A percentile compares a stretch with the other conserved stretches of the same genome.
These are phyloP conservation scores for Brachyopa scutellaris DNA, from an alignment of 2,888 invertebrate genomes.

Conservation along the genomic window DNA sequence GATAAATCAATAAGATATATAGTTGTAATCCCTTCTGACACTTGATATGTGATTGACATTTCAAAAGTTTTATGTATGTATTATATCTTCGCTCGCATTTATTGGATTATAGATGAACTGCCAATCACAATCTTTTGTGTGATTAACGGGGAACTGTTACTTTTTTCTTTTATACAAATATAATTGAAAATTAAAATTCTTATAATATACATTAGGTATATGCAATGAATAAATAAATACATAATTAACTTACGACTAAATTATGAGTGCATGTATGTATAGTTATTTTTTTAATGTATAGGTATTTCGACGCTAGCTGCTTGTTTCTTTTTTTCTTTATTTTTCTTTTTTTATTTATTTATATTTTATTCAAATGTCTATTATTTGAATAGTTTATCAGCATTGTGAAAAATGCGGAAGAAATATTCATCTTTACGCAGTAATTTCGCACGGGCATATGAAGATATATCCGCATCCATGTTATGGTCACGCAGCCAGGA, in stretches of 20 bases:
- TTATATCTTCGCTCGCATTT: constrained; percentile 70
- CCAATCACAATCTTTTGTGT: constrained; percentile 1
- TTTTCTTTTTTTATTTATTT: not conserved
- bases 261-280: constrained; percentile 28
- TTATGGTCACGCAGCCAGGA: constrained; percentile 96
- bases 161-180: constrained; percentile 28
- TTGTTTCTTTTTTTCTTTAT: constrained; percentile 12
- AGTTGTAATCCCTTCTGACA: constrained; percentile 19
- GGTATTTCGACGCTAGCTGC: constrained; percentile 56
- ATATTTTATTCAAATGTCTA: constrained; percentile 3
- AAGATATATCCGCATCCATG: constrained; percentile 96
- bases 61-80: constrained; percentile 20
- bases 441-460: constrained; percentile 93
- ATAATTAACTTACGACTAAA: constrained; percentile 53
- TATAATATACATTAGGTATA: constrained; percentile 35
- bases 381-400: constrained; percentile 85
- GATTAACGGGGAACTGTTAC: not conserved
- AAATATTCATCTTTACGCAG: constrained; percentile 95
- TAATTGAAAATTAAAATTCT: constrained; percentile 33
- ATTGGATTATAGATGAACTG: constrained; percentile 41
- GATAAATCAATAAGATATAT: constrained; percentile 30
- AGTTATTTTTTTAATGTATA: constrained; percentile 5
- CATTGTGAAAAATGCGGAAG: constrained; percentile 96
- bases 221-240: constrained; percentile 59
- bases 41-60: constrained; percentile 34